These are phyloP conservation scores for Onychostoma macrolepis DNA, from an alignment of 2,113 vertebrate genomes.

Conservation along the genomic window DNA sequence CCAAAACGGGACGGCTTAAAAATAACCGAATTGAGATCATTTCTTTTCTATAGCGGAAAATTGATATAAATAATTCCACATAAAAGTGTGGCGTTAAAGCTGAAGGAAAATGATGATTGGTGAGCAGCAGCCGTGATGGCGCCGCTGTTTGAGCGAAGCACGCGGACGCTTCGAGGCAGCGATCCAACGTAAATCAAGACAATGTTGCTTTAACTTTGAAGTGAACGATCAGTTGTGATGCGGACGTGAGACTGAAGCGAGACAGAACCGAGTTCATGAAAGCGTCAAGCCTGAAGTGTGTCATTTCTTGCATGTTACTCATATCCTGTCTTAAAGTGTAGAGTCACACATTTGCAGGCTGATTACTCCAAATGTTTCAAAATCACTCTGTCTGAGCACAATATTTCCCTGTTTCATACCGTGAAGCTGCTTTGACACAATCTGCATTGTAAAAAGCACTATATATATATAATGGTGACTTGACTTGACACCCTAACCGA, in stretches of 20 bases:
- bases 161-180: not conserved
- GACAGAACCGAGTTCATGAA: not conserved
- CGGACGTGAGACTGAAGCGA: not conserved
- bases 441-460: too few species aligned
- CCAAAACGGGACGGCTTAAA: constrained; percentile 34
- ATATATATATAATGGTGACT: too few species aligned
- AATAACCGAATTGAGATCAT: constrained; percentile 35
- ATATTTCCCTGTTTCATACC: too few species aligned
- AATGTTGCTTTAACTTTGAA: constrained; percentile 36
- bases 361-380: not conserved
- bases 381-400: not conserved
- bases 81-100: constrained; percentile 18
- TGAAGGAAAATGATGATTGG: not conserved
- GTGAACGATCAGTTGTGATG: constrained; percentile 35
- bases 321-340: not conserved
- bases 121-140: constrained; percentile 18
- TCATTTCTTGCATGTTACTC: not conserved
- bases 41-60: constrained; percentile 51
- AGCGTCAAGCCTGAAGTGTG: not conserved
- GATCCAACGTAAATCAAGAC: constrained; percentile 35
- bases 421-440: too few species aligned
- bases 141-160: constrained; percentile 19
- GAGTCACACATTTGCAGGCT: not conserved
- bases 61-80: constrained; percentile 44
- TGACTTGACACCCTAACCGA: too few species aligned